Conservation (phyloP, 2,113 vertebrate species). For the Corvus cornix region DNA sequence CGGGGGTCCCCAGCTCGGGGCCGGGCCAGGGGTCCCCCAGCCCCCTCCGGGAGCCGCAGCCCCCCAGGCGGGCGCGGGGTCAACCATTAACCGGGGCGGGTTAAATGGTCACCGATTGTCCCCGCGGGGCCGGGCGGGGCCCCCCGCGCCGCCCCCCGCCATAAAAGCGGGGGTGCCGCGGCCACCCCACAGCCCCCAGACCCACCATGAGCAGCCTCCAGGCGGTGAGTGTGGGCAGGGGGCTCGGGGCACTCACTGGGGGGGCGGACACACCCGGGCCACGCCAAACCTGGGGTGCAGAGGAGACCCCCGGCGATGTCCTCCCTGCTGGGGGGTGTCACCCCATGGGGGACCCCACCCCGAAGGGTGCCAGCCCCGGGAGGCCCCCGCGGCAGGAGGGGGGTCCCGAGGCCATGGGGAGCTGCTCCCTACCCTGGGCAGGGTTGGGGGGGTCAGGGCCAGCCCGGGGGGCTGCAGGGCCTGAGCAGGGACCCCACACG, state of each 20-base stretch:
- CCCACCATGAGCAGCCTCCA: background rate
- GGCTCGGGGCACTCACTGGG: background rate
- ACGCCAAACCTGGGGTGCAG: background rate
- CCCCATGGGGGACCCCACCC: background rate
- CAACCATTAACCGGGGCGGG: background rate
- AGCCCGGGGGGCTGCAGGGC: background rate
- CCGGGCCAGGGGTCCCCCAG: background rate
- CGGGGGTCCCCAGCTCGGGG: background rate
- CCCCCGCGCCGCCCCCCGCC: background rate
- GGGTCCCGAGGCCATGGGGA: background rate
- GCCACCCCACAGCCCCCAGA: background rate
- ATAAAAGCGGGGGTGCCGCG: background rate
- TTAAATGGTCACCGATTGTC: background rate
- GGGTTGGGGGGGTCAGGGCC: background rate
- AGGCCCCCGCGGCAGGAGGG: background rate
- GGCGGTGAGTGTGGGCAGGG: background rate
- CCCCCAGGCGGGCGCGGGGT: background rate
- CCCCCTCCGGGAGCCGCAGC: background rate
- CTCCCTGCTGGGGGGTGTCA: background rate
- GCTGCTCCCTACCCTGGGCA: background rate
- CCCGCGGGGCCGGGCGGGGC: background rate
- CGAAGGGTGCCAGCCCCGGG: background rate
- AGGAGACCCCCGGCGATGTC: background rate
- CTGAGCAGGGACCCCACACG: background rate
- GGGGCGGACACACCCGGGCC: background rate